Conservation (phyloP, 2,797 vertebrate species). For the Graptemys geographica region DNA sequence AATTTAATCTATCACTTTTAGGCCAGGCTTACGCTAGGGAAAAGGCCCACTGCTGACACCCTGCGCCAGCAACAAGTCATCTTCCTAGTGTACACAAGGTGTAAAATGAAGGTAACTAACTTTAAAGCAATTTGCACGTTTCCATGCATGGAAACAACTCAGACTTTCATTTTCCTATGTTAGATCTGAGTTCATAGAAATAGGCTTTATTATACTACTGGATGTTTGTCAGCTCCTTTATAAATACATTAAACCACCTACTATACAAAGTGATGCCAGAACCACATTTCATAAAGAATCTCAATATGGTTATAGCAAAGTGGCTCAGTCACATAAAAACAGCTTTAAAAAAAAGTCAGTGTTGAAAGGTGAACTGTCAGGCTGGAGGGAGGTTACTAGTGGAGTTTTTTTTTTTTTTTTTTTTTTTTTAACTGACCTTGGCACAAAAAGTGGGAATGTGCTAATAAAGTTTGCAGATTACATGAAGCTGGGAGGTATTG, state of each 20-base stretch:
- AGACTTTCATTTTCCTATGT: background rate
- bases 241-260: background rate
- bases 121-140: background rate
- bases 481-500: too few species aligned
- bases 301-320: background rate
- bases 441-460: too few species aligned
- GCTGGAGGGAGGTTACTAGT: too few species aligned
- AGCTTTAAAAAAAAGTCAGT: background rate
- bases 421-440: too few species aligned
- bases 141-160: background rate
- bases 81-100: fast-evolving
- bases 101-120: background rate
- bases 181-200: background rate
- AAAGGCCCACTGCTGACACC: background rate
- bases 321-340: background rate
- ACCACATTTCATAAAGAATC: background rate
- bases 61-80: background rate
- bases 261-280: background rate
- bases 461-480: too few species aligned
- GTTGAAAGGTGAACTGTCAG: too few species aligned
- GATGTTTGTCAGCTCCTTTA: background rate
- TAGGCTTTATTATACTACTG: background rate
- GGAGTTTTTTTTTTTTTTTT: too few species aligned
- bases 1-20: background rate
- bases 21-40: background rate